Evolutionary conservation across 2,888 invertebrate species (phyloP).

Genomic region (Tyria jacobaeae): DNA sequence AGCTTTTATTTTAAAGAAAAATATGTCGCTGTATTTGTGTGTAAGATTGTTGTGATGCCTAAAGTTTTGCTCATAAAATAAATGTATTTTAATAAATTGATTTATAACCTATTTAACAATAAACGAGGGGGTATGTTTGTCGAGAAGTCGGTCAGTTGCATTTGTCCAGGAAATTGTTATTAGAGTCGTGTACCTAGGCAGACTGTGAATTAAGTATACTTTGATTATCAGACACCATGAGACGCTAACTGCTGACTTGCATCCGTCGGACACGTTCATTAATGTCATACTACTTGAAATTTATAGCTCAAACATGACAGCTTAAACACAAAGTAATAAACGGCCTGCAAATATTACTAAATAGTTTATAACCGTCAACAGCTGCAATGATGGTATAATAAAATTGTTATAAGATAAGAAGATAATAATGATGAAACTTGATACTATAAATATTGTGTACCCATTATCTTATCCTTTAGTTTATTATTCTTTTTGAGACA

Average conservation of each 20-base stretch:
- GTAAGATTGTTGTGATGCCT: conserved; percentile 36
- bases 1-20: conserved; percentile 52
- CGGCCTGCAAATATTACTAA: conserved; percentile 21
- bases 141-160: conserved; percentile 64
- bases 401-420: conserved; percentile 47
- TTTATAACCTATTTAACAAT: too few relatives aligned
- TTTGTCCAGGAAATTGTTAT: conserved; percentile 66
- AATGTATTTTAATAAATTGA: conserved; percentile 7
- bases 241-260: conserved; percentile 40
- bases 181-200: conserved; percentile 30
- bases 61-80: not conserved
- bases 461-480: too few relatives aligned
- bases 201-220: conserved; percentile 53
- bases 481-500: not conserved
- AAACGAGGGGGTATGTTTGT: conserved; percentile 56
- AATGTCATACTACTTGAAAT: conserved; percentile 40
- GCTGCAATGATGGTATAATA: conserved; percentile 38
- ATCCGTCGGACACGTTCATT: conserved; percentile 42
- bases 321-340: conserved; percentile 32
- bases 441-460: not conserved
- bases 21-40: conserved; percentile 43
- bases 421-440: conserved; percentile 54
- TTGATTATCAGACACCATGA: conserved; percentile 54
- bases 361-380: conserved; percentile 40
- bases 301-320: conserved; percentile 38